Evolutionary conservation across 2,888 invertebrate species (phyloP), one percentile per base, ranked within the genome.

Genomic region (Troides helena): DNA sequence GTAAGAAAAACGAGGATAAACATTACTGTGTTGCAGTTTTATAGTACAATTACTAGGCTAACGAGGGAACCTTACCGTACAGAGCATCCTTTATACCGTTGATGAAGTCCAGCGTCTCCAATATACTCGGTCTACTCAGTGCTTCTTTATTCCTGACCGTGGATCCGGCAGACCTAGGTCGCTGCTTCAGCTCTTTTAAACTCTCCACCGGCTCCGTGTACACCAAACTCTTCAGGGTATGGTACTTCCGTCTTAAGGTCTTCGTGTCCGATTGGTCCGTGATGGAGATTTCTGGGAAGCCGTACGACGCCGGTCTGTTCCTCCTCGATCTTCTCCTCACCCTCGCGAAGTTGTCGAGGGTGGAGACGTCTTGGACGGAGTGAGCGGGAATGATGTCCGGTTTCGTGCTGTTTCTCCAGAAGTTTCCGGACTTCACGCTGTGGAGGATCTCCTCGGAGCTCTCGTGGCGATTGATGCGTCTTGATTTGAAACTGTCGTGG

Each of bases 101-200:
- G 50, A 92, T 92, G 74, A 92, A 92, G 65, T 92, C 92, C 78
- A 92, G 72, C 0, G 92, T 92, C 83, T 92, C 93, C 76, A 92
- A 72, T 23, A 93, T 80, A 67, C 84, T 90, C 0, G 93, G 93
- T 80, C 91, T 88, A 74, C 85, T 88, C 73, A 90, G 71, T 1
- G 84, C 79, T 60, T 90, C 89, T 70, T 86, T 89, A 68, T 85
- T 84, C 77, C 87, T 88, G 50, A 92, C 74, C 62, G 92, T 90
- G 68, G 90, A 90, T 46, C 93, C 91, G 23, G 92, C 92, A 72
- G 93, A 92, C 74, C 90, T 75, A 0, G 91, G 91, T 72, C 90
- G 81, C 63, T 87, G 79, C 69, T 88, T 81, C 80, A 92, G 73
- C 75, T 90, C 90, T 67, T 83, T 84, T 0, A 92, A 84, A 66